Evolutionary conservation across 2,888 invertebrate genomes (phyloP), one percentile per base, ranked within the genome.

Genomic region (Tuta absoluta): DNA sequence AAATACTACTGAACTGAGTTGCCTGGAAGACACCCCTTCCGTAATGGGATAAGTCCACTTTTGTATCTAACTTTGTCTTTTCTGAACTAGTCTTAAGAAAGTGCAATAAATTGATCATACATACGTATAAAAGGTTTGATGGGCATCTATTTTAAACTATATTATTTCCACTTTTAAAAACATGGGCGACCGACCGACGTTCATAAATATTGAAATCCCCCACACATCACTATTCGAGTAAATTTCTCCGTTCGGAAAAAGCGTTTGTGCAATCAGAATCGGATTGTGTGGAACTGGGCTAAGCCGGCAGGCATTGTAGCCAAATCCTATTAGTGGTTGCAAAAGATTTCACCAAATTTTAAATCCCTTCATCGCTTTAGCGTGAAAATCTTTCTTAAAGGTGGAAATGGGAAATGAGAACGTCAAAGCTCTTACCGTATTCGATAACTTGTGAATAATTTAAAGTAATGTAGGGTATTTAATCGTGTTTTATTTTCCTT

Each of bases 261-360:
- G 81, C 84, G 84, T 84, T 86, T 87, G 84, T 84, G 86, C 89
- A 89, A 89, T 89, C 89, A 88, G 82, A 75, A 72, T 12, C 69
- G 84, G 85, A 87, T 89, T 87, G 87, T 86, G 78, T 76, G 72
- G 75, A 81, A 82, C 81, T 81, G 79, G 82, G 81, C 83, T 84
- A 75, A 87, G 81, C 82, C 73, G 71, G 38, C 21, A 60, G 60
- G 60, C 45, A 61, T 48, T 33, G 49, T 61, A 49, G 28, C 49
- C 33, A 49, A 81, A 81, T 80, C 77, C 76, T 79, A 79, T 82
- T 80, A 80, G 76, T 69, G 77, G 75, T 77, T 83, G 81, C 77
- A 71, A 67, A 65, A 68, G 64, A 66, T 49, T 63, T 28, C 24
- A 23, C 51, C 37, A 56, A 41, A 56, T 56, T 53, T 63, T 45